Evolutionary conservation across 23 tunicate genomes (phyloP).

Genomic region (Oikopleura albicans): DNA sequence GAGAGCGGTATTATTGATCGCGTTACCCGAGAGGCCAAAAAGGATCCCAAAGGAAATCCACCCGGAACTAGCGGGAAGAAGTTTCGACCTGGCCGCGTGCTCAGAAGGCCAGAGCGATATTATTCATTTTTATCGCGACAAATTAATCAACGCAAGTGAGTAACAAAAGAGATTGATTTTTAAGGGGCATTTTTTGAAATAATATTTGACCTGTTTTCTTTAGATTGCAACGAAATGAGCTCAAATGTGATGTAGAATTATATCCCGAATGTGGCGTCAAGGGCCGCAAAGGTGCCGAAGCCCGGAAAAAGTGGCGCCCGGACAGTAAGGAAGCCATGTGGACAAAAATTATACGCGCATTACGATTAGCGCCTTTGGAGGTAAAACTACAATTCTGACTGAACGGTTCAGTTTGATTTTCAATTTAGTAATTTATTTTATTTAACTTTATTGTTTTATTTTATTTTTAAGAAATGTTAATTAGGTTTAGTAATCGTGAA

Average conservation of each 20-base stretch:
- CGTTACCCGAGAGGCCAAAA: not conserved
- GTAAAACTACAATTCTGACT: not conserved
- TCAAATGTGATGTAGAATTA: not conserved
- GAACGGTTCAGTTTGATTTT: no score
- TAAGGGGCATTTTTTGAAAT: not conserved
- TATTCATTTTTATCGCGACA: not conserved
- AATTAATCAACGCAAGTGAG: not conserved
- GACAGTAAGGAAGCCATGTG: not conserved
- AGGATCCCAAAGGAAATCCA: no score
- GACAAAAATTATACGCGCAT: not conserved
- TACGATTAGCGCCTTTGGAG: not conserved
- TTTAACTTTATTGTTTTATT: no score
- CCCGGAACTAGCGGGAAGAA: not conserved
- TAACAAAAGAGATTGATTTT: not conserved
- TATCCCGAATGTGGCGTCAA: not conserved
- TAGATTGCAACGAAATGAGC: not conserved
- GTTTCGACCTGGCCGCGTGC: slow-evolving; percentile 6
- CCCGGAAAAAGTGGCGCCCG: not conserved
- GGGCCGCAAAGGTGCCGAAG: not conserved
- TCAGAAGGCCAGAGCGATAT: not conserved
- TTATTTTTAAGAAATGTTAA: no score
- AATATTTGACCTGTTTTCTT: not conserved
- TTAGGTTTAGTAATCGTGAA: no score
- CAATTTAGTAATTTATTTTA: no score
- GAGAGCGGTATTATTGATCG: no score